These are phyloP conservation scores for Macrosoma leucophasiata DNA, from an alignment of 2,888 invertebrate species.

Conservation along the genomic window DNA sequence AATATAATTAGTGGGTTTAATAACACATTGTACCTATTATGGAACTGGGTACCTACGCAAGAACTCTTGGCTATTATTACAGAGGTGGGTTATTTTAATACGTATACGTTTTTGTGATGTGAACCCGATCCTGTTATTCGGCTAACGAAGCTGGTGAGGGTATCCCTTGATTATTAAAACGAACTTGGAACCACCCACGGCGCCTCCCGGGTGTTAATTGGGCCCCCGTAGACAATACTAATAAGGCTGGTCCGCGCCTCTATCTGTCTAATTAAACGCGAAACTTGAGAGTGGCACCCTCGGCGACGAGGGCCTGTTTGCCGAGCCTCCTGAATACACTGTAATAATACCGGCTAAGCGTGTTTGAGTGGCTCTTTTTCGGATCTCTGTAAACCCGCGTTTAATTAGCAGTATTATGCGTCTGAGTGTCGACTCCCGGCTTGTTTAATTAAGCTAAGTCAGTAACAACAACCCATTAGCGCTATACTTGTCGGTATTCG, in stretches of 20 bases:
- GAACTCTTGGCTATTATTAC: background rate
- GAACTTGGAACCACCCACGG: constrained; percentile 66
- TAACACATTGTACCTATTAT: background rate
- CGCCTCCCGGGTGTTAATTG: constrained; percentile 72
- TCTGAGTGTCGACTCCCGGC: constrained; percentile 69
- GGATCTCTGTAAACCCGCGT: constrained; percentile 73
- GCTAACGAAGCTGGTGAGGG: constrained; percentile 70
- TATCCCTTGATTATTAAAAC: constrained; percentile 74
- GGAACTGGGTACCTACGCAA: too few relatives aligned
- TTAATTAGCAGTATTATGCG: constrained; percentile 74
- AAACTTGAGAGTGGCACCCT: constrained; percentile 75
- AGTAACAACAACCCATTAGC: constrained; percentile 65
- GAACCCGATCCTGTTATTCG: constrained; percentile 65
- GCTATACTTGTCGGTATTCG: constrained; percentile 35
- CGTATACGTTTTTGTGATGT: constrained; percentile 26
- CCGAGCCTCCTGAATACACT: constrained; percentile 70
- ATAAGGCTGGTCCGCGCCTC: constrained; percentile 74
- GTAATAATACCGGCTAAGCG: constrained; percentile 75
- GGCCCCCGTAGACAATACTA: constrained; percentile 76
- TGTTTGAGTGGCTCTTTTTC: constrained; percentile 75
- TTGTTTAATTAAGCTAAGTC: constrained; percentile 74
- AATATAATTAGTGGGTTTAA: constrained; percentile 17
- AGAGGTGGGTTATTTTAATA: constrained; percentile 9
- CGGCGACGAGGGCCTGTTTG: constrained; percentile 68
- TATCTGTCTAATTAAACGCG: constrained; percentile 76